These are phyloP conservation scores for Nylanderia fulva DNA, from an alignment of 1,140 invertebrate genomes.

Conservation along the genomic window DNA sequence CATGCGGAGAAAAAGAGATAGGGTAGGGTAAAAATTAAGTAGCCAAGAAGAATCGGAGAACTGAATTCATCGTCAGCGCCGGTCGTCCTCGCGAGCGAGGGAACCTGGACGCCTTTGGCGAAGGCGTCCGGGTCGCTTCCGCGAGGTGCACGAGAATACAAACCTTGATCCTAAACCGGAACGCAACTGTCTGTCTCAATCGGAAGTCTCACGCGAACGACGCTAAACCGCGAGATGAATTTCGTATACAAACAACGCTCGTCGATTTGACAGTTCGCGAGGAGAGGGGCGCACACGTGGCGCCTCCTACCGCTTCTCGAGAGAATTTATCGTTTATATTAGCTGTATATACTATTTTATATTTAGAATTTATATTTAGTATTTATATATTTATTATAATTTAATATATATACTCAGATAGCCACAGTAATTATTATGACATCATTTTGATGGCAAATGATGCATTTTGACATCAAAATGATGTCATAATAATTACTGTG, in stretches of 20 bases:
- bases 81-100: slow-evolving; percentile 46
- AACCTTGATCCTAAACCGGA: slow-evolving; percentile 63
- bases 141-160: slow-evolving; percentile 36
- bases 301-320: slow-evolving; percentile 29
- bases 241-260: slow-evolving; percentile 80
- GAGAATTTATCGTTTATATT: not conserved
- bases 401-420: not conserved
- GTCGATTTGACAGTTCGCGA: slow-evolving; percentile 76
- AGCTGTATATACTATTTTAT: too few relatives aligned
- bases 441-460: too few relatives aligned
- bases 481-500: too few relatives aligned
- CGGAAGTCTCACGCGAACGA: slow-evolving; percentile 20
- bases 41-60: too few relatives aligned
- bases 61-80: too few relatives aligned
- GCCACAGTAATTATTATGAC: not conserved
- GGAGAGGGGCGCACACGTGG: slow-evolving; percentile 60
- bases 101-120: not conserved
- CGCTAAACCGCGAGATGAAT: slow-evolving; percentile 72
- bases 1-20: too few relatives aligned
- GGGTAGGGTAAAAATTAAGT: too few relatives aligned
- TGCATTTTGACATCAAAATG: too few relatives aligned
- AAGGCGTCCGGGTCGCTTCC: not conserved
- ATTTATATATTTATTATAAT: not conserved
- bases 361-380: not conserved
- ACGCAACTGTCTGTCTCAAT: slow-evolving; percentile 20